Percentiles rank a stretch among this genome's conserved stretches.
phyloP scores from a whole-genome alignment of 2,797 vertebrate species.

The Bradypus variegatus region DNA sequence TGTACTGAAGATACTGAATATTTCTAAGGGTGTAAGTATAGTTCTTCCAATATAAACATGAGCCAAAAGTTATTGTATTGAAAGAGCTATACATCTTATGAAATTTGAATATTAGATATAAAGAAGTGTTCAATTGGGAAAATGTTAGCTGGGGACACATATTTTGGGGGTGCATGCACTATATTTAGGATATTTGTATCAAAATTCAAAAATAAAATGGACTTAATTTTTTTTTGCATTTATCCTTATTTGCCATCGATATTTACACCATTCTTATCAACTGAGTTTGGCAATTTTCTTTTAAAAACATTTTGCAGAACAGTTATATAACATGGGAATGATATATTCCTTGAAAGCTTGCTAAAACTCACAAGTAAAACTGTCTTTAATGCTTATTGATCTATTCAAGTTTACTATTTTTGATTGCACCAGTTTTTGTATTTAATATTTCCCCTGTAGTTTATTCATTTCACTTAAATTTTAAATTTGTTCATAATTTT shows the following conservation, averaged over 20 bases:
- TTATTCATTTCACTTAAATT: too few relatives aligned
- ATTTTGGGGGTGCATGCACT: not conserved
- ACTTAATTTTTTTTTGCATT: not conserved
- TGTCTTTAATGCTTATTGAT: too few relatives aligned
- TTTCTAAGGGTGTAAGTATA: not conserved
- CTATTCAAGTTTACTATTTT: too few relatives aligned
- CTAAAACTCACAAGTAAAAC: too few relatives aligned
- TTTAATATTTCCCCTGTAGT: too few relatives aligned
- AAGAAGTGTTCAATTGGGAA: not conserved
- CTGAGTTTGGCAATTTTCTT: not conserved
- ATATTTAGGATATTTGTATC: not conserved
- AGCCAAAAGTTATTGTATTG: not conserved
- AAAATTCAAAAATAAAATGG: not conserved
- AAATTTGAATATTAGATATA: not conserved
- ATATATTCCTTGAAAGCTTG: too few relatives aligned
- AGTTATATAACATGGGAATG: too few relatives aligned
- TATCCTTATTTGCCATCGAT: not conserved
- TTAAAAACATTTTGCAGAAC: not conserved
- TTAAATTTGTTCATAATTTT: too few relatives aligned
- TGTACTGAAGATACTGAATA: not conserved
- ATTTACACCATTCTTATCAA: not conserved
- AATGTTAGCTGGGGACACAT: not conserved
- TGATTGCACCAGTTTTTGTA: too few relatives aligned
- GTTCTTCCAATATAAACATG: not conserved
- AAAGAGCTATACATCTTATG: not conserved